Percentiles rank a stretch among this genome's conserved stretches.
Evolutionary conservation across 2,888 invertebrate species (phyloP).

Genomic region (Chelonus formosanus): DNA sequence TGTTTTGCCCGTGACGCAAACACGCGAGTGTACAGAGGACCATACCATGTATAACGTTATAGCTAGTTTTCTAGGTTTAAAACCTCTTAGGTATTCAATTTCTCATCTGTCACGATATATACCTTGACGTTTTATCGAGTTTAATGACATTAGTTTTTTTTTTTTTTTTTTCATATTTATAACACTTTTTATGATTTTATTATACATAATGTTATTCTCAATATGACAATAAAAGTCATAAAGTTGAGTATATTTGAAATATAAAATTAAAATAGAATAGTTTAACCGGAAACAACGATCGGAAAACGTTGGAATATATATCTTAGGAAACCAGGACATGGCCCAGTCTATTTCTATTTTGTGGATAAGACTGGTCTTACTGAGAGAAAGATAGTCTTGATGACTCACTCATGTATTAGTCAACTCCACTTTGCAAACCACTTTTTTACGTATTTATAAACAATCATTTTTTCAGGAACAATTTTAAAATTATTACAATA

Average conservation of each 20-base stretch:
- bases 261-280: conserved; percentile 8
- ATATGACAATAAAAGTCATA: conserved; percentile 1
- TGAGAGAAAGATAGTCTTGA: conserved; percentile 25
- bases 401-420: conserved; percentile 39
- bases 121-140: conserved; percentile 8
- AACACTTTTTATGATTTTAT: too few relatives aligned
- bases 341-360: conserved; percentile 53
- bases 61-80: conserved; percentile 8
- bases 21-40: conserved; percentile 27
- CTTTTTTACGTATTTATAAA: not conserved
- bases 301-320: conserved; percentile 10
- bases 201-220: not conserved
- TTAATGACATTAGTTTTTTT: conserved; percentile 5
- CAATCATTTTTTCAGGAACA: not conserved
- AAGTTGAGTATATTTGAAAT: conserved; percentile 1
- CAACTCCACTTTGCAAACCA: conserved; percentile 23
- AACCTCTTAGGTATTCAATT: conserved; percentile 13
- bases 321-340: conserved; percentile 32
- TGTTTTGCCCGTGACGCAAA: conserved; percentile 26
- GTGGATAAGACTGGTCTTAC: conserved; percentile 37
- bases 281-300: conserved; percentile 15
- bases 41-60: not conserved
- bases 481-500: too few relatives aligned
- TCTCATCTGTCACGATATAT: not conserved
- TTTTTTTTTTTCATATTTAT: not conserved